Evolutionary conservation across 2,888 invertebrate species (phyloP), one percentile per base, ranked within the genome.

Genomic region (Amphimallon solstitiale): DNA sequence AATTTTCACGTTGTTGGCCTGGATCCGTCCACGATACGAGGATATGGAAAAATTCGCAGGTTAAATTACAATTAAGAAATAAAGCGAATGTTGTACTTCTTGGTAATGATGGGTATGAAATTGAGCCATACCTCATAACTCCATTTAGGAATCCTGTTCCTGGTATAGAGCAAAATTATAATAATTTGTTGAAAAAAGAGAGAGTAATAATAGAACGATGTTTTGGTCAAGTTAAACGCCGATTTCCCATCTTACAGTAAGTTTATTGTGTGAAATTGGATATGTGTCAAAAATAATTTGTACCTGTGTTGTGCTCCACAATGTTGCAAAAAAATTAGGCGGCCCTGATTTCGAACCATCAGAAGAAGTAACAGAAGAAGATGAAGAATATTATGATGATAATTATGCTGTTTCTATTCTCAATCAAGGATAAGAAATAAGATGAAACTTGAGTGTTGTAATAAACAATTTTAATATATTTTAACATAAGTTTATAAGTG

Each of bases 11-110:
- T 45, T 69, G 68, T 29, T 66, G 69, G 56, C 65, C 63, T 63
- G 61, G 60, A 67, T 68, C 65, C 7, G 60, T 67, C 5, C 59
- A 68, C 21, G 66, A 60, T 46, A 65, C 65, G 23, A 64, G 66
- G 35, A 70, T 70, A 62, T 66, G 68, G 64, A 70, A 35, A 66
- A n/a, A n/a, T n/a, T n/a, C n/a, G n/a, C n/a, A n/a, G n/a, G n/a
- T n/a, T n/a, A n/a, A n/a, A n/a, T n/a, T 52, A 64, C 35, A 40
- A 34, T 49, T 69, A 56, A 37, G 19, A 45, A 64, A 56, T 17
- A 69, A 46, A 64, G 2, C 4, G 60, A 12, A 67, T 51, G 60
- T 49, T 56, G 65, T 68, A 19, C 69, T 69, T 23, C 56, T 66
- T 66, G 67, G 34, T 35, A 65, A 67, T 68, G 48, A 62, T 40